Conservation (phyloP, 2,113 vertebrate species). For the Passer montanus region DNA sequence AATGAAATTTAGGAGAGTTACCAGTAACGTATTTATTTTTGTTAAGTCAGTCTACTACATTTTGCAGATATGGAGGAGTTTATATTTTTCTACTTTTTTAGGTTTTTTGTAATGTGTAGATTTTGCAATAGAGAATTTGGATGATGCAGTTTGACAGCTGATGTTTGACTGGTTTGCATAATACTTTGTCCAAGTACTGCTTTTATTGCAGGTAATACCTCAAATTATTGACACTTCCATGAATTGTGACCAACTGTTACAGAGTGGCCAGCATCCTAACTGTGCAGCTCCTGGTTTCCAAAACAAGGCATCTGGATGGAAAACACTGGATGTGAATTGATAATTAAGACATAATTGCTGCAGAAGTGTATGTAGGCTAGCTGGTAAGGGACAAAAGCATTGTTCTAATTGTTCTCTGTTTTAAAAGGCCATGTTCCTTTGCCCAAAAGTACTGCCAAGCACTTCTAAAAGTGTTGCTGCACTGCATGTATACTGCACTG, state of each 20-base stretch:
- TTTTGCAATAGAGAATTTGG: neutral
- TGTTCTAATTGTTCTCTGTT: neutral
- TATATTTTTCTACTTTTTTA: neutral
- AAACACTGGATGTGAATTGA: neutral
- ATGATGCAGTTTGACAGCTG: neutral
- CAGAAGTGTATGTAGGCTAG: neutral
- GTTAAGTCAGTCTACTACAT: neutral
- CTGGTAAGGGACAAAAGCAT: neutral
- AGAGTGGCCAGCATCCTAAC: neutral
- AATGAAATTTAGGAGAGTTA: neutral
- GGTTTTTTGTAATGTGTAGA: neutral
- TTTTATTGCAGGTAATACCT: neutral
- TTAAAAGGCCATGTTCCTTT: neutral
- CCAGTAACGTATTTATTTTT: neutral
- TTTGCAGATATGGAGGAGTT: neutral
- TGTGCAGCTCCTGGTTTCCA: neutral
- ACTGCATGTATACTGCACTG: neutral
- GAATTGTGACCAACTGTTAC: accelerated
- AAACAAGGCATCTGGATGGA: neutral
- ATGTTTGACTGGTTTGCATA: neutral
- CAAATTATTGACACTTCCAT: neutral
- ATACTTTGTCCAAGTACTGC: neutral
- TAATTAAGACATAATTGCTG: neutral
- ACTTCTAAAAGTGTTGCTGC: neutral
- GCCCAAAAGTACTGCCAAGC: neutral